Base-by-base conservation (phyloP, 2,113 vertebrate genomes). In the Phylloscopus whistleri region DNA sequence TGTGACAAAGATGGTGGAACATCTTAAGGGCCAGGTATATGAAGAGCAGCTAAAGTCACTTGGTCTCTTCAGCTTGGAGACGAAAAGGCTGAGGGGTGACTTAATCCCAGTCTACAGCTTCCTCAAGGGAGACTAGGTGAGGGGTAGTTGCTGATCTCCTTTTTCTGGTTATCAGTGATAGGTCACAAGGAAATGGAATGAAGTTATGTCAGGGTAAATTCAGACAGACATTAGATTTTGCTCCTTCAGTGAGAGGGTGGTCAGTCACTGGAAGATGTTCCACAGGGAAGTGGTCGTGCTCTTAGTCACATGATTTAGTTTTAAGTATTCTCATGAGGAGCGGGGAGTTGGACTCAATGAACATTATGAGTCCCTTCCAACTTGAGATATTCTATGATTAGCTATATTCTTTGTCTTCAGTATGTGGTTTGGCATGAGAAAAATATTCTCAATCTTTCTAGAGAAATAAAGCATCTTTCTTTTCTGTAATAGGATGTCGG, bases 41-140 rank as follows among this genome's bases (percentile, higher is more conserved):
- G 14, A 46, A 6, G 39, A 46, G 28, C 24, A 39, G 19, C 30
- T 60, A 19, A 52, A 44, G 15, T 79, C 24, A 16, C 10, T 30
- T 79, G 28, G 6, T 73, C 23, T 46, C 11, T 66, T 66, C 39
- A 85, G 11, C n/a, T 15, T 46, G 52, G 20, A 52, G 59, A 51
- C 16, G n/a, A 48, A 44, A 48, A 73, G 46, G 30, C 74, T 48
- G 39, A 58, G 18, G 7, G 14, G 4, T 73, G 59, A 41, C 35
- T 37, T 56, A n/a, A 28, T 69, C 17, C 48, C 43, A 37, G 13
- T 51, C 31, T 49, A 17, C 17, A 46, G 6, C 14, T 72, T 52
- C 24, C 12, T 59, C 7, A 22, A 3, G 3, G 4, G 10, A 39
- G 5, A 18, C 12, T n/a, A 48, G 21, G 3, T 4, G 28, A 46